A percentile compares a stretch with the other conserved stretches of the same genome.
Evolutionary conservation across 2,113 vertebrate species (phyloP).

Genomic region (Rafetus swinhoei): DNA sequence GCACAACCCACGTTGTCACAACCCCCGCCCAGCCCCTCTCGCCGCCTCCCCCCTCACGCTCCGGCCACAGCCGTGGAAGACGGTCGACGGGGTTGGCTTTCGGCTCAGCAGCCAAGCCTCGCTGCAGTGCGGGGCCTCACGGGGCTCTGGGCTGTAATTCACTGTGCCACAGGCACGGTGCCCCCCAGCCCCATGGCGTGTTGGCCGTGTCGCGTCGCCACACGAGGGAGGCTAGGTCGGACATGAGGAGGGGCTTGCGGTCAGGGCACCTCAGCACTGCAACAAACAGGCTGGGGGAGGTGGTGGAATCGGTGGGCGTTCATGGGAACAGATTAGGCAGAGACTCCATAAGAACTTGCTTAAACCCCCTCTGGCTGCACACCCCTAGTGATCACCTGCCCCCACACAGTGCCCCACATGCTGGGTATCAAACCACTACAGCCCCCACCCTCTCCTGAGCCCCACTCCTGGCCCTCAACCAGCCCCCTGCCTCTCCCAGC

Average conservation of each 20-base stretch:
- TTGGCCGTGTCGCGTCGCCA: neutral
- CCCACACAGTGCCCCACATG: too few relatives aligned
- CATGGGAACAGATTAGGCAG: neutral
- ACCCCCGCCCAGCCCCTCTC: too few relatives aligned
- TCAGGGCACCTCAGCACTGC: neutral
- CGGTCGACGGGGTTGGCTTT: neutral
- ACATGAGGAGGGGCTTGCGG: neutral
- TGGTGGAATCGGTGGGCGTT: neutral
- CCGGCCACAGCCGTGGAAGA: too few relatives aligned
- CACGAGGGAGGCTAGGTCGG: neutral
- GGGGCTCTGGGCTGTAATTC: neutral
- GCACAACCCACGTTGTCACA: too few relatives aligned
- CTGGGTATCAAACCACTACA: neutral
- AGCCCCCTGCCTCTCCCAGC: neutral
- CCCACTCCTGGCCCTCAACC: neutral
- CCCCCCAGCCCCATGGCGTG: too few relatives aligned
- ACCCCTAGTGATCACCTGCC: neutral
- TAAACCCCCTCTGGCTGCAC: neutral
- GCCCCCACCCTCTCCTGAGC: neutral
- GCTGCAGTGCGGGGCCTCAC: neutral
- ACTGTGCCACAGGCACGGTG: rapidly evolving
- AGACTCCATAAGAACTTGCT: neutral
- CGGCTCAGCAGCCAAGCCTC: neutral
- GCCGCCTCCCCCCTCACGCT: too few relatives aligned
- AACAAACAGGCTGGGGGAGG: neutral